Base-by-base conservation (phyloP, 2,888 invertebrate species). In the Anoplius nigerrimus region DNA sequence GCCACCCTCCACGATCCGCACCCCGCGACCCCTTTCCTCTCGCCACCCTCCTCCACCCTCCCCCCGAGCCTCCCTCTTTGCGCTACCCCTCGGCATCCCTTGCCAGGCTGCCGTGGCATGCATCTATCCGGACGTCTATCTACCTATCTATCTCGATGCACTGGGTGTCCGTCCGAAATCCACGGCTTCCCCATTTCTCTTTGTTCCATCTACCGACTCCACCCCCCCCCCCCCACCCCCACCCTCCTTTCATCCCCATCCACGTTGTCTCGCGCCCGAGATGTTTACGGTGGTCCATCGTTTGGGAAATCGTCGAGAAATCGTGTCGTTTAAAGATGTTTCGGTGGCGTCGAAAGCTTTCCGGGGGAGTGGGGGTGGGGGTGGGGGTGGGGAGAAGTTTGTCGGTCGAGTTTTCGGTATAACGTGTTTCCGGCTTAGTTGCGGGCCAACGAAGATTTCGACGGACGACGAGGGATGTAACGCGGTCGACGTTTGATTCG, bases 91-190 rank as follows among this genome's bases (percentile, higher is more conserved):
- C 72, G 74, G 70, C 74, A 76, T 76, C 81, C 79, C 82, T 79
- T 77, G 72, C 82, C 65, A 68, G 34, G 74, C 73, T 77, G 76
- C 79, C 74, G 72, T 72, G 79, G 79, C 78, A 77, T 80, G 82
- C 81, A 79, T 80, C 81, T 82, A 80, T 81, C 82, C 78, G 75
- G 71, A 78, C 80, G 78, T 79, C 82, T 77, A 80, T 79, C 80
- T 75, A 75, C 71, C 81, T 75, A 75, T 80, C 77, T 82, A 79
- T 80, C 80, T 80, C 77, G 78, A 76, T 77, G 80, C 78, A 79
- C 82, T 79, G 82, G 82, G 81, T 81, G 80, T 83, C 84, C 81
- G 74, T 68, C 76, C 74, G 74, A 78, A 78, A 78, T 76, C 74
- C 79, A 65, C 57, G 43, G 68, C 76, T 71, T 64, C 71, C 55